Evolutionary conservation across 1,140 invertebrate species (phyloP), one percentile per base, ranked within the genome.

Genomic region (Pachyrhynchus sulphureomaculatus): DNA sequence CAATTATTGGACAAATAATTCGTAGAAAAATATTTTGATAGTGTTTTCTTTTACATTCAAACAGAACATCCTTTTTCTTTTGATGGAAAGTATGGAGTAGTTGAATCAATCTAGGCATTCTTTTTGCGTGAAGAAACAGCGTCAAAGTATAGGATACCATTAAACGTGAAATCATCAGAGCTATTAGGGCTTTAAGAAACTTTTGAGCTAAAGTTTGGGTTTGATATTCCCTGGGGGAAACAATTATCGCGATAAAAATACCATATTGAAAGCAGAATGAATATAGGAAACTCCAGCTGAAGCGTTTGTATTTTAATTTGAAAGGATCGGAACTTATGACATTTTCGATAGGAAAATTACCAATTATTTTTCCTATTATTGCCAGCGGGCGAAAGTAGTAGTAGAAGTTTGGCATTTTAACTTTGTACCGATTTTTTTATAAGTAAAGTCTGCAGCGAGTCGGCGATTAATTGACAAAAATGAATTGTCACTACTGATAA

Each of bases 231-330:
- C 8, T 6, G 26, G 26, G 12, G 54, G 54, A 21, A 29, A 34
- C 17, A 58, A 66, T 37, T 62, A 66, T n/a, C 26, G 64, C 37
- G 53, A 64, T 45, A 54, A 66, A 0, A 20, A 51, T 17, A 42
- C 41, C 32, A 45, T 54, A 32, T 23, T 52, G 48, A 15, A 23
- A 4, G 12, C n/a, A 36, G n/a, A 52, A n/a, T 0, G 49, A 36
- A 6, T 44, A 55, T 1, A 29, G 1, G 15, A 55, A 26, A 17
- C 23, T 17, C 13, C 23, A 44, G 15, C 53, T 55, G 20, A 13
- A 44, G 2, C n/a, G 9, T 4, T 32, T 55, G 26, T 55, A 44
- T 10, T 36, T 10, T 9, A 55, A 12, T n/a, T 44, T 24, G n/a
- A 55, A 55, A 9, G 37, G 53, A 32, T 55, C 26, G 2, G 53